These are phyloP conservation scores for Chaitophorus viminalis DNA, from an alignment of 2,888 invertebrate genomes.

Conservation along the genomic window DNA sequence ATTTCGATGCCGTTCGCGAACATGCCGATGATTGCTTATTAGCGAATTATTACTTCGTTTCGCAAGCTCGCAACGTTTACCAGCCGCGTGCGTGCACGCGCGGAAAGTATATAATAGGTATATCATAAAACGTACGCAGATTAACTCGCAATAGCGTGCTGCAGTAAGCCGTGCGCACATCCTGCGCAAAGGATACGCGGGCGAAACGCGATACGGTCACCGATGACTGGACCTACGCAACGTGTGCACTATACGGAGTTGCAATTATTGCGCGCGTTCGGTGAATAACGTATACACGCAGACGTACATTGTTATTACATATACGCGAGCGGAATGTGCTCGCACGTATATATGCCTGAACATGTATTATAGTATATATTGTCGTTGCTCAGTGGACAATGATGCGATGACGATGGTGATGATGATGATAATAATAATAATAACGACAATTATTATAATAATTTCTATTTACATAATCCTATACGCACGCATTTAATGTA, in stretches of 20 bases:
- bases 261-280: constrained; percentile 12
- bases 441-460: neutral
- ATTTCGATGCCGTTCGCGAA: too few relatives aligned
- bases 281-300: neutral
- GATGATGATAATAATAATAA: neutral
- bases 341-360: neutral
- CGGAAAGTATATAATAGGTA: too few relatives aligned
- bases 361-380: too few relatives aligned
- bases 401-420: constrained; percentile 4
- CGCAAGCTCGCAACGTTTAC: too few relatives aligned
- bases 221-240: neutral
- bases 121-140: neutral
- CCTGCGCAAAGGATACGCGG: neutral
- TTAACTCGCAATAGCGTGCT: too few relatives aligned
- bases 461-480: neutral
- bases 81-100: too few relatives aligned
- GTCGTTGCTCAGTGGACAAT: neutral
- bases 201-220: neutral
- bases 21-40: too few relatives aligned
- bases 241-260: neutral
- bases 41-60: too few relatives aligned
- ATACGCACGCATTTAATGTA: neutral
- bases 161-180: neutral
- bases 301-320: neutral
- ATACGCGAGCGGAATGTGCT: neutral